Base-by-base conservation (phyloP, 2,113 vertebrate species). In the Aphyosemion australe region DNA sequence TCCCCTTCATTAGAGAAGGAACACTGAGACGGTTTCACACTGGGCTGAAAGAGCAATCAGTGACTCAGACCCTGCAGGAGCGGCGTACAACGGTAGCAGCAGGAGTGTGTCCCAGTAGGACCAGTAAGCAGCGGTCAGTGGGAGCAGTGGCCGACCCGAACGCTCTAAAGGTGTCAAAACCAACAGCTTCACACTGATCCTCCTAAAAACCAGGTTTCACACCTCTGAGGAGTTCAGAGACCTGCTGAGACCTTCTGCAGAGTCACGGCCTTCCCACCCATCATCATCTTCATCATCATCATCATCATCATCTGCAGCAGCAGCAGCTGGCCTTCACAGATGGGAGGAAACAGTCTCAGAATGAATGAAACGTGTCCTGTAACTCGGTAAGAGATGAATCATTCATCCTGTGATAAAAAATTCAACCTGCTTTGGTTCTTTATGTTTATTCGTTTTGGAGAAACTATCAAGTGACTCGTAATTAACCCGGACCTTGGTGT, bases 181-280 rank as follows among this genome's bases (percentile, higher is more conserved):
- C 20, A 18, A 67, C 77, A 71, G 56, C 72, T 61, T 1, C 70
- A 42, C 65, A 69, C 71, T 75, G 75, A 68, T 49, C 55, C 6
- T 57, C 14, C 10, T 53, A 0, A 16, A 1, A 9, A 34, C 9
- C 61, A 56, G 49, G 57, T 62, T 57, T 76, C 68, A 76, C 76
- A 72, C 69, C 52, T 66, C 57, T 6, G 19, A 46, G 32, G 18
- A 9, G 45, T 16, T 16, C 15, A 18, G 45, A 8, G 53, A 54
- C 68, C 64, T 54, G 64, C 64, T 6, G 15, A 68, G 68, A 37
- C 34, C 34, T 64, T 73, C 59, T 68, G 72, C 53, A 49, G 66
- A 66, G 37, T 63, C 68, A 34, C 63, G 63, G 34, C 8, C 41
- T 13, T 26, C 56, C 62, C 72, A 47, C 34, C 34, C 53, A 47